Conservation (phyloP, 2,797 vertebrate genomes). For the Tamandua tetradactyla region DNA sequence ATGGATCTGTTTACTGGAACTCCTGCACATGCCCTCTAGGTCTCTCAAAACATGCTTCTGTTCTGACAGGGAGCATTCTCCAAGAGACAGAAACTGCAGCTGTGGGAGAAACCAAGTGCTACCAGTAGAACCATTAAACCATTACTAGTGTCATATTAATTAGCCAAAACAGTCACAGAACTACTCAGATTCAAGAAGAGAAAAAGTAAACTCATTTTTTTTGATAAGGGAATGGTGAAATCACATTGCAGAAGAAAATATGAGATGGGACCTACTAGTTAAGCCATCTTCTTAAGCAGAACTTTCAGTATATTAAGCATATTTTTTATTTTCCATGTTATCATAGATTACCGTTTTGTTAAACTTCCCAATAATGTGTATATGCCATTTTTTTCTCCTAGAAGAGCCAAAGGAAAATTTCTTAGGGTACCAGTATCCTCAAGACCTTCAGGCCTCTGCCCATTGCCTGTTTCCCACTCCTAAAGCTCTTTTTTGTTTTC, state of each 20-base stretch:
- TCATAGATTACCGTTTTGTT: background rate
- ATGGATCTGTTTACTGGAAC: background rate
- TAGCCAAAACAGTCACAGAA: background rate
- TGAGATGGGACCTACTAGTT: background rate
- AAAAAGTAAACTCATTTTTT: background rate
- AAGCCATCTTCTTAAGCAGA: background rate
- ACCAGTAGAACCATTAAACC: background rate
- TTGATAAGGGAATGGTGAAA: background rate
- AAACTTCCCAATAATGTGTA: background rate
- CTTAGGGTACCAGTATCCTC: background rate
- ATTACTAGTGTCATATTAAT: background rate
- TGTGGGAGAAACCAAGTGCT: background rate
- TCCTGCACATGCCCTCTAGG: background rate
- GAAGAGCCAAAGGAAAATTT: background rate
- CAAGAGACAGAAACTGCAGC: background rate
- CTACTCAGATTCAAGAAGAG: background rate
- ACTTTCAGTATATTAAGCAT: background rate
- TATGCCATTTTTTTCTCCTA: background rate
- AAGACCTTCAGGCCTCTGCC: background rate
- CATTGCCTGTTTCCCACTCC: no score
- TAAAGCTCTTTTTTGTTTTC: background rate
- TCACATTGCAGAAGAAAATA: background rate
- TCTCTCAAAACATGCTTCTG: background rate
- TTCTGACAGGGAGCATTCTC: background rate
- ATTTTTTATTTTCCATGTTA: background rate